Evolutionary conservation across 2,888 invertebrate genomes (phyloP).

Genomic region (Anticlea derivata): DNA sequence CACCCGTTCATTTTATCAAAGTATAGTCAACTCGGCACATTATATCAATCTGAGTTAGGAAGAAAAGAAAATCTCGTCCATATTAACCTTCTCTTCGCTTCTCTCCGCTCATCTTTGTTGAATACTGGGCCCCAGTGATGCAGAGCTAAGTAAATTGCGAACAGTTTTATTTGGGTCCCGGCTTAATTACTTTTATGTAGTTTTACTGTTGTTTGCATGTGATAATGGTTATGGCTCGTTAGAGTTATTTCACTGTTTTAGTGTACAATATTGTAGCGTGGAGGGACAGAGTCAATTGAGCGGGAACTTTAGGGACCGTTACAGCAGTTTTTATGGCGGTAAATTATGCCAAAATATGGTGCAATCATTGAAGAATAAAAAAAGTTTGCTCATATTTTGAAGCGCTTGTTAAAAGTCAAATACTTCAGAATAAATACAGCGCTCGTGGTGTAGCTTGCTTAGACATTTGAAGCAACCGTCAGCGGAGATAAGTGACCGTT

Average conservation of each 20-base stretch:
- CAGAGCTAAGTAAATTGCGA: slow-evolving; percentile 11
- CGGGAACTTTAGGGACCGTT: slow-evolving; percentile 17
- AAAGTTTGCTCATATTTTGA: no score
- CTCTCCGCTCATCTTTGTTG: background rate
- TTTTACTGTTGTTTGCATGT: slow-evolving; percentile 26
- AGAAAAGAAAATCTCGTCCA: no score
- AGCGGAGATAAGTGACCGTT: no score
- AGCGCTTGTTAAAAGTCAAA: no score
- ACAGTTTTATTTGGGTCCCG: slow-evolving; percentile 25
- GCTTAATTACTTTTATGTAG: slow-evolving; percentile 28
- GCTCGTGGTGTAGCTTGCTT: no score
- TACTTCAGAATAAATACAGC: no score
- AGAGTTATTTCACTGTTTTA: slow-evolving; percentile 23
- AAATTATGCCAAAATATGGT: background rate
- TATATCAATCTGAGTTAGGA: no score
- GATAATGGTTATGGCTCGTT: slow-evolving; percentile 25
- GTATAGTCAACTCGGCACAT: no score
- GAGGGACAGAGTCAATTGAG: slow-evolving; percentile 19
- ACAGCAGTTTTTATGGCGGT: slow-evolving; percentile 3
- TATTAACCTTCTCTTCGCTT: no score
- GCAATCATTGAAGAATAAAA: no score
- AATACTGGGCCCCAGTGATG: background rate
- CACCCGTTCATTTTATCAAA: no score
- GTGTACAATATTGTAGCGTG: slow-evolving; percentile 12
- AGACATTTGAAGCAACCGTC: no score